phyloP scores from a whole-genome alignment of 2,888 invertebrate species.

The Machimus atricapillus region DNA sequence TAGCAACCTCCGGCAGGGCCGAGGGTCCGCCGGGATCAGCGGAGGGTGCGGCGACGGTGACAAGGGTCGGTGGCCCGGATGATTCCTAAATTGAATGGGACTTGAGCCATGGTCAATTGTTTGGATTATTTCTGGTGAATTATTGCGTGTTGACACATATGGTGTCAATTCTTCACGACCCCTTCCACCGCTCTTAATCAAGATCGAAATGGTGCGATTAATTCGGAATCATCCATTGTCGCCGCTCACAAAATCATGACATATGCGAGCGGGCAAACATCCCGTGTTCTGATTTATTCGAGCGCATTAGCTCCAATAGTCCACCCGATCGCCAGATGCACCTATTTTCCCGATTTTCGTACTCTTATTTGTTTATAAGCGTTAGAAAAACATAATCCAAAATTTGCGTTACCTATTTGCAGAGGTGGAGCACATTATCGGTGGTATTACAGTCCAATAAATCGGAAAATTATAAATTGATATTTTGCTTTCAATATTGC shows the following conservation, averaged over 20 bases:
- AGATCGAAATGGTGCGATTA: constrained; percentile 36
- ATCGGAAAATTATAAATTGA: background rate
- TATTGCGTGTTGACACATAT: constrained; percentile 64
- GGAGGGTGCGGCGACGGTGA: background rate
- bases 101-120: constrained; percentile 57
- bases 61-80: background rate
- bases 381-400: background rate
- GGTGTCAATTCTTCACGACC: constrained; percentile 57
- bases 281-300: background rate
- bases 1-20: background rate
- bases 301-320: background rate
- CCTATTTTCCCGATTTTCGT: background rate
- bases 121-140: constrained; percentile 63
- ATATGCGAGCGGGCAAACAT: constrained; percentile 33
- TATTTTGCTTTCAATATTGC: background rate
- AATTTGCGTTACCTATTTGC: background rate
- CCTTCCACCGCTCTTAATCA: constrained; percentile 18
- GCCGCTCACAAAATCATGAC: constrained; percentile 23
- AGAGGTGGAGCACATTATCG: background rate
- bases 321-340: background rate
- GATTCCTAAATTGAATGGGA: constrained; percentile 10
- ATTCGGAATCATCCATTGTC: constrained; percentile 33
- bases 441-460: background rate
- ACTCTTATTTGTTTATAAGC: background rate
- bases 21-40: background rate